phyloP scores from a whole-genome alignment of 2,888 invertebrate genomes.

The Macaria notata region DNA sequence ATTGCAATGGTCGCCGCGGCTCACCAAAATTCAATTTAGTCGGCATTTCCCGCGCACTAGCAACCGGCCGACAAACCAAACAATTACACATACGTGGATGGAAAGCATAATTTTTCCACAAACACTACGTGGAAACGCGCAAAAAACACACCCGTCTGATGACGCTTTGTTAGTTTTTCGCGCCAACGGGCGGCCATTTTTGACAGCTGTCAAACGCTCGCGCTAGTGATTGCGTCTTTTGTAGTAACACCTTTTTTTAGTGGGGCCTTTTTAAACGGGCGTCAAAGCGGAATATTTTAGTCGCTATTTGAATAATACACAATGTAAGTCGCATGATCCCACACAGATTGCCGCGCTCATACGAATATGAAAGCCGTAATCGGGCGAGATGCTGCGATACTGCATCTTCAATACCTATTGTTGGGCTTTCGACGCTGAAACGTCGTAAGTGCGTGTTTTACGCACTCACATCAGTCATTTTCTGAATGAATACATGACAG shows the following conservation, averaged over 20 bases:
- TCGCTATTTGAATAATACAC: conserved; percentile 63
- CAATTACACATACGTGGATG: conserved; percentile 77
- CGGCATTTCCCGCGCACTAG: conserved; percentile 55
- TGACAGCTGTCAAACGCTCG: conserved; percentile 77
- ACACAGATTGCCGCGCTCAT: conserved; percentile 67
- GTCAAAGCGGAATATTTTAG: conserved; percentile 43
- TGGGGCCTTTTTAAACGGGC: conserved; percentile 28
- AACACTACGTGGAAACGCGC: conserved; percentile 62
- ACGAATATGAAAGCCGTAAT: conserved; percentile 69
- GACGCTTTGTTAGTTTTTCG: conserved; percentile 73
- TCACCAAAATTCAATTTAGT: conserved; percentile 76
- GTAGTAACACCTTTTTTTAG: conserved; percentile 54
- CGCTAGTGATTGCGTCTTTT: conserved; percentile 59
- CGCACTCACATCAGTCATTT: conserved; percentile 70
- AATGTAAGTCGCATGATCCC: conserved; percentile 51
- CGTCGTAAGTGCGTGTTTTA: conserved; percentile 57
- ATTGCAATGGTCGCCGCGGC: conserved; percentile 54
- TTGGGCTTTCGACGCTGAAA: conserved; percentile 49
- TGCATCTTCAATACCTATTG: conserved; percentile 76
- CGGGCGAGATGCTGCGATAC: conserved; percentile 68
- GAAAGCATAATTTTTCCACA: conserved; percentile 76
- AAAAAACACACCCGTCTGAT: conserved; percentile 53
- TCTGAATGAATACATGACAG: conserved; percentile 68
- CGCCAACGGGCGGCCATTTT: conserved; percentile 69
- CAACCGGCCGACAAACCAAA: conserved; percentile 73